Base-by-base conservation (phyloP, 2,797 vertebrate species). In the Microhierax caerulescens region DNA sequence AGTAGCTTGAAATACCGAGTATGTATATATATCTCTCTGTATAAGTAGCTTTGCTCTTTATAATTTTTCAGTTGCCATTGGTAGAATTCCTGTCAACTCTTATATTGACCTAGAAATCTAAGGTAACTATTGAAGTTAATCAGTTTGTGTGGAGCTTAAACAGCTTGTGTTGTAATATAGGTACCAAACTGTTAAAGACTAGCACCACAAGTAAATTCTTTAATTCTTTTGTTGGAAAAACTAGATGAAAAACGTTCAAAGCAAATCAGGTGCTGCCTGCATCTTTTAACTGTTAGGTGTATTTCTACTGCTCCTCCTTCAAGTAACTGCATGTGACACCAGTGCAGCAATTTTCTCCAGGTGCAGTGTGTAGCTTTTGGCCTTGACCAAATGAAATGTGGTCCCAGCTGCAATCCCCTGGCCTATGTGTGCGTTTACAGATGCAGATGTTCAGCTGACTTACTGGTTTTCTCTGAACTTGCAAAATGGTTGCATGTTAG, bases 1-100 rank as follows among this genome's bases (percentile, higher is more conserved):
- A 95, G 87, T 86, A 91, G 75, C 56, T 70, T 86, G 75, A 94
- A 95, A 84, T 87, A 34, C 37, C 22, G 47, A 30, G 22, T 88
- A 13, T 60, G 19, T 68, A 51, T 73, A 2, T 48, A 27, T 60
- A 17, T 68, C 48, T 73, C 39, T 54, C 19, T 72, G 39, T 74
- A 2, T 48, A 27, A 83, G 59, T 3, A 3, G 41, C 15, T 47
- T 82, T 83, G 25, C 47, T 79, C 19, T 74, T 74, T 65, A 54
- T 45, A 24, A 41, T 39, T 88, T 91, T 73, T 70, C 48, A 59
- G 45, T 76, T 82, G 30, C 32, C 1, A 2, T 28, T 85, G 57
- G 30, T 90, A 65, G 32, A 72, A 57, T 65, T 84, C 48, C n/a
- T 78, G 43, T 69, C 16, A 47, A 34, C 14, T 73, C 15, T 81